Evolutionary conservation across 2,888 invertebrate genomes (phyloP), one percentile per base, ranked within the genome.

Genomic region (Lagria hirta): DNA sequence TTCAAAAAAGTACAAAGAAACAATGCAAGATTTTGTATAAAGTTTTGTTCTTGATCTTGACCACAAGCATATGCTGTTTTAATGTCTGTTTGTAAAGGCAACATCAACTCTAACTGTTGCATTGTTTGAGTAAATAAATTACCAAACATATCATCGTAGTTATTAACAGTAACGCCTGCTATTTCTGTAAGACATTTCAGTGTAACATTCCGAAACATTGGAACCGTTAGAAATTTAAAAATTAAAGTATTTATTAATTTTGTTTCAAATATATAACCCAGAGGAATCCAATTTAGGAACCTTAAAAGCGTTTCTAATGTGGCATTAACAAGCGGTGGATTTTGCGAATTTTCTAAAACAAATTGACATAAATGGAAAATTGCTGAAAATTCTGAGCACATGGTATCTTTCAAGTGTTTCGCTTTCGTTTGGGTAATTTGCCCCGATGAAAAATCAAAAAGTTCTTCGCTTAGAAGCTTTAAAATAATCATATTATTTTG

Each of bases 401-500:
- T 98, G 16, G 95, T 94, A 73, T 99, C 97, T 73, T 99, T 99
- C 33, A 99, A 78, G 77, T 99, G 96, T 74, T 97, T 97, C 2
- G 98, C 95, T 77, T 99, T 99, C 21, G 94, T 94, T 73, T 99
- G 98, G 20, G 99, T 99, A 73, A 99, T 87, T 73, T 97, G 95
- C 7, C 97, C 98, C 49, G 89, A 86, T 28, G 97, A 96, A 72
- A 98, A 99, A 70, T 99, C 98, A 75, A 99, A 99, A 24, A 99
- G 90, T 77, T 99, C 99, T 73, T 99, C 99, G 72, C 97, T 96
- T 20, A 99, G 79, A 49, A 99, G 78, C 71, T 97, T 97, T 52
- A 99, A 75, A 64, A 99, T 99, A 15, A 88, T 88, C 97, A 99
- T 99, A 71, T 99, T 99, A 73, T 99, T 99, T 75, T 98, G 97